Percentiles rank a stretch among this genome's conserved stretches.
Conservation (phyloP, 2,797 vertebrate genomes). For the Macroramphosus scolopax region DNA sequence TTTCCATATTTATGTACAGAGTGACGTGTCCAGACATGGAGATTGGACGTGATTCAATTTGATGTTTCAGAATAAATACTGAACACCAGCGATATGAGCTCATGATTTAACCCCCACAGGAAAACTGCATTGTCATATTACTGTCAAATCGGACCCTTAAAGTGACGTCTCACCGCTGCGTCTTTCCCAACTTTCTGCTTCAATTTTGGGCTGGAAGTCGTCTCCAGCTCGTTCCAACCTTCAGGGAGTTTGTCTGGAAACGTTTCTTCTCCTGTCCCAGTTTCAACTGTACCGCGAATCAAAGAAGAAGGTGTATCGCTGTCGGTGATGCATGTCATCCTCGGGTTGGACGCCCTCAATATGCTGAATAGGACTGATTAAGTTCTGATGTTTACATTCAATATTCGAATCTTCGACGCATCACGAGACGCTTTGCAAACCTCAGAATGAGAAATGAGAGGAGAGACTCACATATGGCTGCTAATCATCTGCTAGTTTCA, state of each 20-base stretch:
- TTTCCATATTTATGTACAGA: too few relatives aligned
- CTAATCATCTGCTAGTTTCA: slow-evolving; percentile 42
- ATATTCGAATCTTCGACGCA: too few relatives aligned
- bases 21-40: too few relatives aligned
- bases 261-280: slow-evolving; percentile 29
- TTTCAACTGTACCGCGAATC: slow-evolving; percentile 31
- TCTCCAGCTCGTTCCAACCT: slow-evolving; percentile 29
- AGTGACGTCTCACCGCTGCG: neutral
- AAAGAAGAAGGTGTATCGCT: slow-evolving; percentile 25
- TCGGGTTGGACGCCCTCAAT: slow-evolving; percentile 17
- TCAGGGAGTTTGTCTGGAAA: slow-evolving; percentile 33
- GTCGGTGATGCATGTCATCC: slow-evolving; percentile 27
- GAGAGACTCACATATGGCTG: slow-evolving; percentile 12
- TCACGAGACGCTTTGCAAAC: too few relatives aligned
- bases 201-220: slow-evolving; percentile 23
- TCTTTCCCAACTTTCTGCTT: slow-evolving; percentile 12
- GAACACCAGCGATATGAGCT: too few relatives aligned
- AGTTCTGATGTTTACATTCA: slow-evolving; percentile 5
- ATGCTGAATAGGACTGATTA: slow-evolving; percentile 40
- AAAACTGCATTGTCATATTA: neutral
- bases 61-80: too few relatives aligned
- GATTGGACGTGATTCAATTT: too few relatives aligned
- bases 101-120: too few relatives aligned
- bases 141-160: slow-evolving; percentile 1
- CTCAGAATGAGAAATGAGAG: too few relatives aligned